Base-by-base conservation (phyloP, 1,140 invertebrate genomes). In the Drosophila funebris region DNA sequence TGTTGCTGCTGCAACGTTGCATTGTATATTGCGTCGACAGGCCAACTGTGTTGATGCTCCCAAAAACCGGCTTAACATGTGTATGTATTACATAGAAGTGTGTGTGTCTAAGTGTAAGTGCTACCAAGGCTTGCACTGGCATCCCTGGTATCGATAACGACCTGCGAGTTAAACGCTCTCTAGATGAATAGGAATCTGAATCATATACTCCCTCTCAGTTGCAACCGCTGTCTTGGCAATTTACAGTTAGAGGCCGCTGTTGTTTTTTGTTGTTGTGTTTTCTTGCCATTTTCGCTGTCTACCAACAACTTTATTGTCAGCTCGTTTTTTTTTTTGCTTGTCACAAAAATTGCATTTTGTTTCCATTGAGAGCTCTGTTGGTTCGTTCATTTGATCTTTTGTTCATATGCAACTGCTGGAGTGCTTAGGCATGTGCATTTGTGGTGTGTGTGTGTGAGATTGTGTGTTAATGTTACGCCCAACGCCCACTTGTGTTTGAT, bases 241-340 rank as follows among this genome's bases (percentile, higher is more conserved):
- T 85, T 85, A 85, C 81, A 87, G 81, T 87, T 85, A 85, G 77
- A 67, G 61, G 69, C 77, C 53, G 73, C 56, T 76, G 61, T 39
- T 39, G 46, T 39, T 73, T 52, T 78, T 67, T n/a, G 52, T 54
- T 39, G 37, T 66, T 44, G 33, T 53, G 29, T 70, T 76, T 64
- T 76, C 61, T 72, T 50, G 22, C 31, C 43, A 20, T 44, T 44
- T 64, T 73, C 69, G 52, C 50, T 48, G 18, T 53, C 48, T 36
- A 50, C 46, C 57, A 67, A 61, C 54, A 74, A 66, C 37, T 75
- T 52, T 61, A 71, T 81, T 46, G 58, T 68, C 48, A 68, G 77
- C 67, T 64, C 27, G 41, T 31, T 63, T 46, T 64, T 67, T 44
- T 79, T 50, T 54, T 64, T 27, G 24, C 46, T 54, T 69, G 61